These are phyloP conservation scores for Selenia dentaria DNA, from an alignment of 2,888 invertebrate species.

Conservation along the genomic window DNA sequence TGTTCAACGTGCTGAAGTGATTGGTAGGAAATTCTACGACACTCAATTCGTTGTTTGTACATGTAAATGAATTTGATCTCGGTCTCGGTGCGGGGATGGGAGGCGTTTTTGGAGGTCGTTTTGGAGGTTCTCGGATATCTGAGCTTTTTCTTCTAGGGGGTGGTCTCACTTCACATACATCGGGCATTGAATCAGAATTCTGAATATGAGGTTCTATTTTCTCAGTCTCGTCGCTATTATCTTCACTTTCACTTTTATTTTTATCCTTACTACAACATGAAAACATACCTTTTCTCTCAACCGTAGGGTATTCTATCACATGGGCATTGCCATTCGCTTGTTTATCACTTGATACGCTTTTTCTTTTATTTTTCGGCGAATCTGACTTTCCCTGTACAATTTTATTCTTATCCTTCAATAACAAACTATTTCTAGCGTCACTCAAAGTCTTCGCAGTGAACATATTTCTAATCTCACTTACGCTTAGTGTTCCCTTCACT, in stretches of 20 bases:
- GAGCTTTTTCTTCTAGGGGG: conserved; percentile 85
- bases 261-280: conserved; percentile 88
- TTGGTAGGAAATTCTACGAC: conserved; percentile 71
- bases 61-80: conserved; percentile 83
- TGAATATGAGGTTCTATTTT: conserved; percentile 63
- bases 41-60: conserved; percentile 70
- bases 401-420: conserved; percentile 76
- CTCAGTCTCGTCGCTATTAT: conserved; percentile 72
- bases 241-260: conserved; percentile 81
- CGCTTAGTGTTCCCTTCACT: conserved; percentile 84
- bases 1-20: conserved; percentile 76
- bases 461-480: conserved; percentile 82
- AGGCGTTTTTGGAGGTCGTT: conserved; percentile 87
- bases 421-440: conserved; percentile 79
- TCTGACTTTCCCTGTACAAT: conserved; percentile 62
- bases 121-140: conserved; percentile 85
- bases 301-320: conserved; percentile 89
- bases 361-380: conserved; percentile 75
- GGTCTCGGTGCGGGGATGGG: conserved; percentile 80
- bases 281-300: conserved; percentile 89
- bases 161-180: conserved; percentile 84
- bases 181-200: conserved; percentile 73
- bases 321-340: conserved; percentile 76
- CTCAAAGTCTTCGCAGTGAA: conserved; percentile 78
- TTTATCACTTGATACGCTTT: conserved; percentile 67